A percentile compares a stretch with the other conserved stretches of the same genome.
phyloP scores from a whole-genome alignment of 2,113 vertebrate species.

The Psammodynastes pulverulentus region DNA sequence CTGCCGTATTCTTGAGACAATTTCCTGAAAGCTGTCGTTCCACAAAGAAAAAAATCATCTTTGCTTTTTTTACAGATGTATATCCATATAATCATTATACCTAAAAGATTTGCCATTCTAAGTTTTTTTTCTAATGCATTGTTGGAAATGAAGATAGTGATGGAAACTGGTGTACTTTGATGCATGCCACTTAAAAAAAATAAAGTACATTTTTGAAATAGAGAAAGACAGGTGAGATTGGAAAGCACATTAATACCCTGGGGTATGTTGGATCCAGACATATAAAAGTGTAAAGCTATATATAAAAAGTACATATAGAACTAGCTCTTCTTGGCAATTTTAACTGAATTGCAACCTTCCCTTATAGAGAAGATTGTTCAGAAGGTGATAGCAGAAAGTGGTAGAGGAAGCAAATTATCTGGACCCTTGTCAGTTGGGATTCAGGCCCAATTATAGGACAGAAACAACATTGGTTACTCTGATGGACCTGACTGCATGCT shows the following conservation, averaged over 20 bases:
- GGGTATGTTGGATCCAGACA: neutral
- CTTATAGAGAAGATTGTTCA: neutral
- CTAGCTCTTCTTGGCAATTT: neutral
- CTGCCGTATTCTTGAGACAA: neutral
- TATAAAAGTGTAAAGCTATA: neutral
- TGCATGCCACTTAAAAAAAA: neutral
- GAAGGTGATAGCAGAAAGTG: neutral
- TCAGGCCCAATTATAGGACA: neutral
- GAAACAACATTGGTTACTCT: neutral
- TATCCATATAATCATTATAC: neutral
- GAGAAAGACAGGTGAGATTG: neutral
- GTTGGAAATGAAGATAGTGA: neutral
- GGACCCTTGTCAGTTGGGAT: neutral
- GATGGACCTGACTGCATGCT: neutral
- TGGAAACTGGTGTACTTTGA: neutral
- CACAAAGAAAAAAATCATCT: neutral
- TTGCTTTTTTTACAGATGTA: neutral
- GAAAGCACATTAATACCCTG: neutral
- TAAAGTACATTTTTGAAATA: neutral
- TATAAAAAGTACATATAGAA: neutral
- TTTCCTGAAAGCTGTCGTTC: neutral
- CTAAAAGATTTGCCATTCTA: neutral
- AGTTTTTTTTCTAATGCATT: neutral
- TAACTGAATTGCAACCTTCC: neutral
- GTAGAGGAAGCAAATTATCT: neutral